Percentiles rank a stretch among this genome's conserved stretches.
These are phyloP conservation scores for Laticauda laticaudata DNA, from an alignment of 2,113 vertebrate genomes.

Conservation along the genomic window DNA sequence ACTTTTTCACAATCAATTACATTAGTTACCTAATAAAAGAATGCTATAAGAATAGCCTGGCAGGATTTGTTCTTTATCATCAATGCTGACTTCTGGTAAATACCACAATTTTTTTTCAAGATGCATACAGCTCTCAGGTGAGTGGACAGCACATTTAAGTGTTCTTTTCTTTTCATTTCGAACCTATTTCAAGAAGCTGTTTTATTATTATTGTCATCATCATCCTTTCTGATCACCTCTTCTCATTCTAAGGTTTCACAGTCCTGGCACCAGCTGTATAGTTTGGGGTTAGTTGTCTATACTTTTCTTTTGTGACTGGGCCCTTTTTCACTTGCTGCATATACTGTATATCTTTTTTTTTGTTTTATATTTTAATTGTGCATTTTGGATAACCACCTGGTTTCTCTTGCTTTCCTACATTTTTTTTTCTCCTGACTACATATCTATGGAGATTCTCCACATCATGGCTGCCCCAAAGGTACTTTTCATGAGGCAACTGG, in stretches of 20 bases:
- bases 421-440: neutral
- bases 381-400: neutral
- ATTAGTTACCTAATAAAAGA: neutral
- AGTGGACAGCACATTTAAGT: neutral
- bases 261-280: neutral
- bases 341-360: neutral
- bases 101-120: neutral
- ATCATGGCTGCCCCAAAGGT: no score
- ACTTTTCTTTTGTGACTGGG: neutral
- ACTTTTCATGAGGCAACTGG: no score
- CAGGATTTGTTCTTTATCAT: neutral
- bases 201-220: neutral
- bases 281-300: neutral
- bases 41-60: neutral
- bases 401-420: neutral
- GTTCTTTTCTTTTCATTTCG: neutral
- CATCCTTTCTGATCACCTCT: neutral
- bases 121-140: neutral
- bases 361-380: neutral
- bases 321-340: neutral
- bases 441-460: no score
- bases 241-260: neutral
- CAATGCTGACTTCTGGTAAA: neutral
- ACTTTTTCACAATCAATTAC: neutral
- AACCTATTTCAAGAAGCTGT: neutral